A percentile compares a stretch with the other conserved stretches of the same genome.
Evolutionary conservation across 2,113 vertebrate species (phyloP).

Genomic region (Micromys minutus): DNA sequence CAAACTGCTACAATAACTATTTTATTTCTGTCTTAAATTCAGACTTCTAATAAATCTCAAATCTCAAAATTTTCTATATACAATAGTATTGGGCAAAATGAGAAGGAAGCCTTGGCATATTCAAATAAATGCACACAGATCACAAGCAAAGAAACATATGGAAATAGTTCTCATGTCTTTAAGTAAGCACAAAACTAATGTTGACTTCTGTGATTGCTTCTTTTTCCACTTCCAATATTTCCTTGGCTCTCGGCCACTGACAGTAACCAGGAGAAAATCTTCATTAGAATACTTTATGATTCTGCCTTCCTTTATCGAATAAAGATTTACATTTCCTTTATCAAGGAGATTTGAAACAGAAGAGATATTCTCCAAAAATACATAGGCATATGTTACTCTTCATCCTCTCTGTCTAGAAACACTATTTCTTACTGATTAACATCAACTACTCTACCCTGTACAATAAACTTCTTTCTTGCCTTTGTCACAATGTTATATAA

Average conservation of each 20-base stretch:
- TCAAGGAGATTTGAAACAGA: neutral
- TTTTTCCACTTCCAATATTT: neutral
- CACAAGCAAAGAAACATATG: constrained; percentile 24
- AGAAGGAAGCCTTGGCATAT: neutral
- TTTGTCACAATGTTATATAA: neutral
- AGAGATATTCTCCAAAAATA: neutral
- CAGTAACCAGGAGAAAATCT: constrained; percentile 13
- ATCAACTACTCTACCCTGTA: neutral
- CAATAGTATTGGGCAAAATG: neutral
- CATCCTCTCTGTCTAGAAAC: neutral
- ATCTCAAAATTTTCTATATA: neutral
- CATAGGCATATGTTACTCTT: neutral
- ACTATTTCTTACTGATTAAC: neutral
- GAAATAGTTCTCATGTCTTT: neutral
- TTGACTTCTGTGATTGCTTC: neutral
- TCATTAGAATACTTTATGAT: neutral
- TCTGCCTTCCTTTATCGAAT: neutral
- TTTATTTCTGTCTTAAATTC: neutral
- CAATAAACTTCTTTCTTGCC: neutral
- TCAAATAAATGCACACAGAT: neutral
- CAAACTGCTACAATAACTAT: neutral
- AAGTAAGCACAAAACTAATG: neutral
- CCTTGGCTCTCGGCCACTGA: neutral
- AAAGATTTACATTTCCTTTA: neutral
- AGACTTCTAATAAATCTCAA: neutral